Evolutionary conservation across 2,888 invertebrate species (phyloP).

Genomic region (Carterocephalus palaemon): DNA sequence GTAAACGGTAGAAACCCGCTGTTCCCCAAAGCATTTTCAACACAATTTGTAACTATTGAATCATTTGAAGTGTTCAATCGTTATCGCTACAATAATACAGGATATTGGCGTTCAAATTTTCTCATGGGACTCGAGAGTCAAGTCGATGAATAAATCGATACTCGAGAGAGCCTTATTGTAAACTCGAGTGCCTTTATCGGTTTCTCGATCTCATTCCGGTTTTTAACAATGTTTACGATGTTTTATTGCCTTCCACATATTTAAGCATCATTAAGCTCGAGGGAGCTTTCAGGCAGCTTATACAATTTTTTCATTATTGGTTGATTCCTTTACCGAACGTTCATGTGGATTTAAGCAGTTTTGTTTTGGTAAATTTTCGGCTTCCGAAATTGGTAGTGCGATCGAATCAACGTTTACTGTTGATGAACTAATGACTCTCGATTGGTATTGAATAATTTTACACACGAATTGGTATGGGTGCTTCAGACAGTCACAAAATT

Average conservation of each 20-base stretch:
- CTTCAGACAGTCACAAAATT: too few relatives aligned
- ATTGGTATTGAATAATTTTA: slow-evolving; percentile 3
- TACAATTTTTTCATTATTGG: slow-evolving; percentile 11
- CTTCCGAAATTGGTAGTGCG: slow-evolving; percentile 12
- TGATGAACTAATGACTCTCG: slow-evolving; percentile 7
- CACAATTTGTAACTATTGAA: slow-evolving; percentile 12
- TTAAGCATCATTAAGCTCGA: slow-evolving; percentile 23
- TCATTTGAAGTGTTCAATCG: slow-evolving; percentile 16
- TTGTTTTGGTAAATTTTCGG: slow-evolving; percentile 17
- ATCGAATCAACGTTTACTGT: slow-evolving; percentile 11
- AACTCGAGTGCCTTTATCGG: slow-evolving; percentile 26
- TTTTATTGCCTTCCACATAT: slow-evolving; percentile 25
- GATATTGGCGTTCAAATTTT: slow-evolving; percentile 21
- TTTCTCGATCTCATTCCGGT: slow-evolving; percentile 26
- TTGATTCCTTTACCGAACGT: slow-evolving; percentile 18
- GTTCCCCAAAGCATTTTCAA: too few relatives aligned
- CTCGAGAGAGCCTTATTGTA: slow-evolving; percentile 25
- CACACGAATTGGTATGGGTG: background rate
- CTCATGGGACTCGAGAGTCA: slow-evolving; percentile 18
- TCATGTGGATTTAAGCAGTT: slow-evolving; percentile 24
- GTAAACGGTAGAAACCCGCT: too few relatives aligned
- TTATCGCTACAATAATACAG: slow-evolving; percentile 18
- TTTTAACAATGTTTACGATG: slow-evolving; percentile 25
- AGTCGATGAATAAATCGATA: slow-evolving; percentile 26
- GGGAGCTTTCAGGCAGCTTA: slow-evolving; percentile 12